Evolutionary conservation across 2,797 vertebrate species (phyloP).

Genomic region (Ataeniobius toweri): DNA sequence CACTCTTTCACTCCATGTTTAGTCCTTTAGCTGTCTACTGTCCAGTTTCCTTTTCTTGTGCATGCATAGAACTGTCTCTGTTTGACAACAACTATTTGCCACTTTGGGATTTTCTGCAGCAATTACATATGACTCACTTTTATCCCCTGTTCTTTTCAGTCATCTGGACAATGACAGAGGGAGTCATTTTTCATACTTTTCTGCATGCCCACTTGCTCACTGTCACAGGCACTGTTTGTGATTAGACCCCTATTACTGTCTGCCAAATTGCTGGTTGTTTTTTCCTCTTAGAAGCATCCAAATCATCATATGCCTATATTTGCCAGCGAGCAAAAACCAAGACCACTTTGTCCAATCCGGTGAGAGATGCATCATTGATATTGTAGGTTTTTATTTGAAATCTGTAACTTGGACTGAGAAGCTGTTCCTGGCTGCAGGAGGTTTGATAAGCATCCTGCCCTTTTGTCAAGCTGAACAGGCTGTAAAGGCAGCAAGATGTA

Average conservation of each 20-base stretch:
- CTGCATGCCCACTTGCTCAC: constrained; percentile 57
- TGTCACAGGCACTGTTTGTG: constrained; percentile 59
- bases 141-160: constrained; percentile 57
- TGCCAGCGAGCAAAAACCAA: constrained; percentile 41
- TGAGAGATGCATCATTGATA: constrained; percentile 64
- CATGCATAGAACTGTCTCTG: constrained; percentile 49
- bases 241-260: constrained; percentile 66
- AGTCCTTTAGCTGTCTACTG: constrained; percentile 19
- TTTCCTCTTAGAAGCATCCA: constrained; percentile 45
- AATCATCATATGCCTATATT: constrained; percentile 55
- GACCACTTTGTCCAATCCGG: constrained; percentile 46
- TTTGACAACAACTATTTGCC: constrained; percentile 67
- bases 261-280: constrained; percentile 65
- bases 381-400: constrained; percentile 58
- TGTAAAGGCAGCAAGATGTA: constrained; percentile 61
- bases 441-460: constrained; percentile 65
- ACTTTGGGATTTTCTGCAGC: constrained; percentile 57
- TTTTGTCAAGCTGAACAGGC: constrained; percentile 71
- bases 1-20: constrained; percentile 6
- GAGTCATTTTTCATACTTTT: constrained; percentile 59
- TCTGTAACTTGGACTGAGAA: constrained; percentile 58
- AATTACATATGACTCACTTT: constrained; percentile 58
- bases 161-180: constrained; percentile 68
- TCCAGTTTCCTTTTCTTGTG: constrained; percentile 47
- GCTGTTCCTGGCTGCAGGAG: constrained; percentile 65